Evolutionary conservation across 2,888 invertebrate species (phyloP).

Genomic region (Nomada fabriciana): DNA sequence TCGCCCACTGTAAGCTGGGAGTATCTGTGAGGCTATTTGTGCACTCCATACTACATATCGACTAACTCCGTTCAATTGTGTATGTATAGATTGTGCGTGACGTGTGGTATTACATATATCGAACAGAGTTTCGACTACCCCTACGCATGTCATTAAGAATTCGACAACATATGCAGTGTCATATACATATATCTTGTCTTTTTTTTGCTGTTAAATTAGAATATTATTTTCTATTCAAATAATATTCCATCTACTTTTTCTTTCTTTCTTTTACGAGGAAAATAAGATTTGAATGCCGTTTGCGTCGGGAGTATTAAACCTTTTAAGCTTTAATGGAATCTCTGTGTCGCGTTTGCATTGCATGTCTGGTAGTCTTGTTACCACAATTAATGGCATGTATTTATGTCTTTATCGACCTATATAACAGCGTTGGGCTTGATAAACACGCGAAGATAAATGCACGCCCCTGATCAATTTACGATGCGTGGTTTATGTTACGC

Average conservation of each 20-base stretch:
- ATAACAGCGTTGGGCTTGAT: background rate
- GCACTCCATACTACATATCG: slow-evolving; percentile 67
- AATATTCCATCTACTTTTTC: too few relatives aligned
- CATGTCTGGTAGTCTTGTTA: too few relatives aligned
- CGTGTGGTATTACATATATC: slow-evolving; percentile 15
- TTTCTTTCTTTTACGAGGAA: too few relatives aligned
- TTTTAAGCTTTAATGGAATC: slow-evolving; percentile 10
- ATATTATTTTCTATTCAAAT: too few relatives aligned
- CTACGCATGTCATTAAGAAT: slow-evolving; percentile 36
- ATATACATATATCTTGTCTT: background rate
- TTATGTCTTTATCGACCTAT: background rate
- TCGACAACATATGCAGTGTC: background rate
- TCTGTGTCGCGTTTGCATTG: background rate
- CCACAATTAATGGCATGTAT: background rate
- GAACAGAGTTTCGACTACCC: slow-evolving; percentile 40
- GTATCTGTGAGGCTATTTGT: slow-evolving; percentile 71
- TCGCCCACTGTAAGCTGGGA: slow-evolving; percentile 65
- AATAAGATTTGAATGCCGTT: too few relatives aligned
- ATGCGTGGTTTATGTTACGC: background rate
- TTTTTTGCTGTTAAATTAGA: background rate
- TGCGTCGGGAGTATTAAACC: background rate
- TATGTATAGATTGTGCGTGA: slow-evolving; percentile 18
- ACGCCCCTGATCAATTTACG: slow-evolving; percentile 48
- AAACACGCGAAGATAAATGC: background rate
- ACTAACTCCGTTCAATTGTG: slow-evolving; percentile 62